phyloP scores from a whole-genome alignment of 2,113 vertebrate genomes.

The Dasypus novemcinctus region DNA sequence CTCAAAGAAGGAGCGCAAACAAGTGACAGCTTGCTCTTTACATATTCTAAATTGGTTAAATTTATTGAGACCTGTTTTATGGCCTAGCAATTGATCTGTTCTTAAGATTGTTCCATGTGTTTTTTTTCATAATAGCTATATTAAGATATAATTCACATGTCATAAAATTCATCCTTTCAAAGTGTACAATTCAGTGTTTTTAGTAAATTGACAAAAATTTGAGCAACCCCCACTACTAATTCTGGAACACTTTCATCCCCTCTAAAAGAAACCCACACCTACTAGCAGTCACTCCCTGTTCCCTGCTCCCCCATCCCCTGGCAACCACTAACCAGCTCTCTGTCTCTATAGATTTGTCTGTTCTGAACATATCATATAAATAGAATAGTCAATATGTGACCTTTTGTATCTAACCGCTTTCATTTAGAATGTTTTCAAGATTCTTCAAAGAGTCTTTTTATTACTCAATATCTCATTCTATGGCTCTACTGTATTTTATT shows the following conservation, averaged over 20 bases:
- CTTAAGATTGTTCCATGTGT: background rate
- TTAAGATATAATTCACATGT: too few species aligned
- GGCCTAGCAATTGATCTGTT: background rate
- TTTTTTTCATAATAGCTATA: too few species aligned
- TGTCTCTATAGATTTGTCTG: background rate
- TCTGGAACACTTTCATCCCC: background rate
- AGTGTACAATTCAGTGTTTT: background rate
- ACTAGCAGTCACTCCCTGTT: background rate
- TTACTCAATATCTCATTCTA: background rate
- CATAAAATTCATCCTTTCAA: background rate
- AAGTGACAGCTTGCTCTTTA: background rate
- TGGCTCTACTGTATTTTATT: background rate
- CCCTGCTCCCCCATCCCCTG: background rate
- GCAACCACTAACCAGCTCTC: background rate
- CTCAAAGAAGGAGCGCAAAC: background rate
- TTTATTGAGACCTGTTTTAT: too few species aligned
- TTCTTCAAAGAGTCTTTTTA: background rate
- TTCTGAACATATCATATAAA: too few species aligned
- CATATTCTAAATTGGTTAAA: background rate
- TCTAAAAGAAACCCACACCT: background rate
- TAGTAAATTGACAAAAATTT: background rate
- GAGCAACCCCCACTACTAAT: background rate
- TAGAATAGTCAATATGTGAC: too few species aligned
- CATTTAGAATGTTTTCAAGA: too few species aligned
- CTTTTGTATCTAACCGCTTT: too few species aligned